Evolutionary conservation across 2,888 invertebrate genomes (phyloP).

Genomic region (Conomelus anceps): DNA sequence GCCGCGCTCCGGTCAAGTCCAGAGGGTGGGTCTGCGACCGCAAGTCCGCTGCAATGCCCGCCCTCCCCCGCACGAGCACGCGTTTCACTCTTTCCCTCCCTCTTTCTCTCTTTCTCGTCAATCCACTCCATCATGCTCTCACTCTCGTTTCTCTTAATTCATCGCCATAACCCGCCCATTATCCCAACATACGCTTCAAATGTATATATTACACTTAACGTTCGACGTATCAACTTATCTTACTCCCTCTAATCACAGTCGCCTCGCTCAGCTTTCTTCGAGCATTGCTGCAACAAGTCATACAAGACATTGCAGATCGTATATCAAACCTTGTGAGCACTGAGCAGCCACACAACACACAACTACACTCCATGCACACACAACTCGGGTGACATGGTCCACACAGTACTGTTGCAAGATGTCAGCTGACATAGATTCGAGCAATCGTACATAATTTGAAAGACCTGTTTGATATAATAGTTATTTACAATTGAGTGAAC

Average conservation of each 20-base stretch:
- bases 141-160: neutral
- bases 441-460: neutral
- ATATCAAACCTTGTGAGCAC: neutral
- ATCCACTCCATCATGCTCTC: no score
- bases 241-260: neutral
- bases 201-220: neutral
- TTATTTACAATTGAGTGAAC: neutral
- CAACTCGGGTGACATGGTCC: neutral
- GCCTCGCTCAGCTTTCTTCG: neutral
- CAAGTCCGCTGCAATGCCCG: neutral
- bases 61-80: neutral
- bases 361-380: neutral
- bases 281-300: neutral
- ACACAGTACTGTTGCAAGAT: no score
- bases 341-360: no score
- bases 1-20: neutral
- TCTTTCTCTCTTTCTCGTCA: no score
- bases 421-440: neutral
- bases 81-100: neutral
- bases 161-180: neutral
- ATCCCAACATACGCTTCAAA: neutral
- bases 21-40: neutral
- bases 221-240: neutral
- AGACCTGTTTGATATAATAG: neutral
- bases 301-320: neutral